A percentile compares a stretch with the other conserved stretches of the same genome.
These are phyloP conservation scores for Proisotoma minuta DNA, from an alignment of 2,888 invertebrate species.

Conservation along the genomic window DNA sequence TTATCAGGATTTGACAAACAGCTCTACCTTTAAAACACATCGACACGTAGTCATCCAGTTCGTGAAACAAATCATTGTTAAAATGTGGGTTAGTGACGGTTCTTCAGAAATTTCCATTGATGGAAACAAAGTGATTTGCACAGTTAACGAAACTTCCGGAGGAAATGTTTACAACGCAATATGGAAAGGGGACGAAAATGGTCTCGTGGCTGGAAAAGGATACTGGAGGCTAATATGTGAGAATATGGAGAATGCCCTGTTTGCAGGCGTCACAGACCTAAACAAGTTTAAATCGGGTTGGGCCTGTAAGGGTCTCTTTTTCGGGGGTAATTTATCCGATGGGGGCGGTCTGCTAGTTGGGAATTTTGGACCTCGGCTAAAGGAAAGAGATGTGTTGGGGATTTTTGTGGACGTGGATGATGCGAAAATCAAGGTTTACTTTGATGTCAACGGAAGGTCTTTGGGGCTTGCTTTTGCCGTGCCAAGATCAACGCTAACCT, in stretches of 20 bases:
- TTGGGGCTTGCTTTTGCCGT: conserved; percentile 19
- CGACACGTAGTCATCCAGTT: too few species aligned
- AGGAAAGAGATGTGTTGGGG: conserved; percentile 1
- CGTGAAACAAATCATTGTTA: neutral
- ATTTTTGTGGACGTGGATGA: conserved; percentile 8
- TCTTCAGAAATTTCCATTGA: neutral
- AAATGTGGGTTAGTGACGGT: conserved; percentile 8
- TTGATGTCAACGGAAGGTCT: conserved; percentile 15
- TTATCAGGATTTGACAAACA: neutral
- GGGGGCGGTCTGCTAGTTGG: conserved; percentile 15
- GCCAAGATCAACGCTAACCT: neutral
- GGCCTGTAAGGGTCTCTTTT: conserved; percentile 15
- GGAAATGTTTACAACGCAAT: conserved; percentile 13
- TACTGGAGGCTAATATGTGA: conserved; percentile 8
- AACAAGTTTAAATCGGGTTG: conserved; percentile 15
- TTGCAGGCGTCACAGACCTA: conserved; percentile 14
- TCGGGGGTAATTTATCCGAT: conserved; percentile 15
- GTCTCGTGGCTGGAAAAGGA: neutral
- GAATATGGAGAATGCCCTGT: neutral
- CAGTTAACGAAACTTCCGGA: neutral
- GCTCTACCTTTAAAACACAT: neutral
- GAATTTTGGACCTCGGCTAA: conserved; percentile 12
- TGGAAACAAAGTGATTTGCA: neutral
- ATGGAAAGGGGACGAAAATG: conserved; percentile 8
- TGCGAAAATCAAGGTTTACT: conserved; percentile 11